phyloP scores from a whole-genome alignment of 2,113 vertebrate species.

The Crotalus tigris region DNA sequence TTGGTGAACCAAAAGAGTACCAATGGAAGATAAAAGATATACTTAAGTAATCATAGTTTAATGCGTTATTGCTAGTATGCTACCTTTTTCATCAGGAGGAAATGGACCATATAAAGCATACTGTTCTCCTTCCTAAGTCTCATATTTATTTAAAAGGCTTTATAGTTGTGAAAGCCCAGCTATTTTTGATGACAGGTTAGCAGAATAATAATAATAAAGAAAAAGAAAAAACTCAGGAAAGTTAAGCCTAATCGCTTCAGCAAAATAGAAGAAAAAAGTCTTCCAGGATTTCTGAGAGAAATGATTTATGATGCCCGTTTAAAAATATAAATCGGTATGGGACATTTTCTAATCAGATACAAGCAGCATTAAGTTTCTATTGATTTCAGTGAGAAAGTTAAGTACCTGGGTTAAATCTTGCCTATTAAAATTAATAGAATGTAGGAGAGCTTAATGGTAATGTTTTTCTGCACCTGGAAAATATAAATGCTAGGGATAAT shows the following conservation, averaged over 20 bases:
- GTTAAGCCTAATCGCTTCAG: neutral
- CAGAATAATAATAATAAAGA: neutral
- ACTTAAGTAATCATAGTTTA: conserved; percentile 46
- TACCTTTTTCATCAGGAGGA: conserved; percentile 47
- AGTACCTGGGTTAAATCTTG: neutral
- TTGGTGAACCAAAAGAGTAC: conserved; percentile 27
- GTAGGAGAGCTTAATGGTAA: neutral
- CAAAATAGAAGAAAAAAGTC: neutral
- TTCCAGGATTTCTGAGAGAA: neutral
- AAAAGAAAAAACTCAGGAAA: neutral
- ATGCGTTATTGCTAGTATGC: conserved; percentile 30
- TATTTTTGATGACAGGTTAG: conserved; percentile 1
- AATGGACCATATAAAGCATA: conserved; percentile 48
- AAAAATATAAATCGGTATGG: neutral
- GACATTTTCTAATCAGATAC: neutral
- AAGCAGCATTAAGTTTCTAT: neutral
- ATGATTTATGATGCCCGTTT: neutral
- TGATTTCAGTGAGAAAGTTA: neutral
- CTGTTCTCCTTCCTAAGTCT: neutral
- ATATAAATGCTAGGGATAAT: neutral
- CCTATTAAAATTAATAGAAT: neutral
- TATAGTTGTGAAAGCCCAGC: neutral
- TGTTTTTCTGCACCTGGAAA: neutral
- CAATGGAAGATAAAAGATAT: conserved; percentile 36
- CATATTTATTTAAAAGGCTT: neutral